Base-by-base conservation (phyloP, 2,797 vertebrate species). In the Gallirallus australis region DNA sequence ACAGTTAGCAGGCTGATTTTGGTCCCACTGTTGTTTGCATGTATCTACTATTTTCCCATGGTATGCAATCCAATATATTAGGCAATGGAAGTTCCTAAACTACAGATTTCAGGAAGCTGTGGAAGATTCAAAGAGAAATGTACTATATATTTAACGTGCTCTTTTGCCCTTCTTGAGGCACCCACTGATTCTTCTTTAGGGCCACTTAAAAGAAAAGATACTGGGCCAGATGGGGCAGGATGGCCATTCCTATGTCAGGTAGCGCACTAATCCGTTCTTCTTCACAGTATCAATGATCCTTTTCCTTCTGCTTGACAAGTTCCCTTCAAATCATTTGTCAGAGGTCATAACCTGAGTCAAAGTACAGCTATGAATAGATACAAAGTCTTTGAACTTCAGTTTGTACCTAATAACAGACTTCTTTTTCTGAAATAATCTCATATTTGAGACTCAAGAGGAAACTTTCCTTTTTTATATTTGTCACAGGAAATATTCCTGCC, bases 291-390 rank as follows among this genome's bases (percentile, higher is more conserved):
- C 61, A 82, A 39, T 2, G 1, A 75, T 61, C 42, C 17, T 61
- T 65, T 52, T 52, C 30, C 65, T 66, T 83, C 54, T 88, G 54
- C 72, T 63, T 52, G 79, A 27, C 54, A 45, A 47, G 31, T 7
- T 78, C 42, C 47, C 76, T 94, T 86, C 69, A 91, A 94, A 82
- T 47, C 2, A 27, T 64, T 50, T 81, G 70, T 86, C 88, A 89
- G 66, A 95, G 82, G 88, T 93, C 90, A 76, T 54, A 82, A 5
- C 28, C 35, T 6, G 66, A 86, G 66, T n/a, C 66, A 79, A 89
- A 86, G 54, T 8, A 82, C 4, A 77, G 71, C 83, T 93, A 77
- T 70, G 78, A 96, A 92, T 31, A 92, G 86, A 70, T 15, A 86
- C 17, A 91, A 89, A 75, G 48, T 37, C 48, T 79, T 28, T 73